Base-by-base conservation (phyloP, 2,113 vertebrate genomes). In the Eulacestoma nigropectus region DNA sequence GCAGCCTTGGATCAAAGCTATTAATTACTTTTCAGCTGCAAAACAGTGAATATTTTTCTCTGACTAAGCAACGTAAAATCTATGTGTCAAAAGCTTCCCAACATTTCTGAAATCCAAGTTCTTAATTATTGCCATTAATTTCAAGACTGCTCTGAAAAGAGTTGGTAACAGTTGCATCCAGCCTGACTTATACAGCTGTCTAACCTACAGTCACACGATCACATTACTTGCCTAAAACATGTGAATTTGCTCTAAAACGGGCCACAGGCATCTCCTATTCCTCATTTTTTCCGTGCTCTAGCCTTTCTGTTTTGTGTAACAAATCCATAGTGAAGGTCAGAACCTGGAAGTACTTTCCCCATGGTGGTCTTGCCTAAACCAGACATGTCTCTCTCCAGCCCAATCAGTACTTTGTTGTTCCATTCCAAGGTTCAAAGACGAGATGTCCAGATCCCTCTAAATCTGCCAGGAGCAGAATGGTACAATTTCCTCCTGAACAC, bases 401-500 rank as follows among this genome's bases (percentile, higher is more conserved):
- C 35, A 46, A 30, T 8, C 14, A 35, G 37, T 32, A 67, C 32
- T 49, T 13, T 8, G 17, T 21, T 47, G 25, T 37, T 74, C 21
- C 15, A 41, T 13, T 65, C n/a, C 39, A 7, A 67, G 20, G 33
- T 18, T 79, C 63, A 68, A 56, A 77, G 49, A 30, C 1, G 7
- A 77, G 35, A 85, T 17, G 42, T 68, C 35, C 35, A 79, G 33
- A 52, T 16, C 33, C 26, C 47, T 84, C 60, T 11, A n/a, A 33
- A 30, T 32, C 13, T 47, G 14, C 37, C 39, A 63, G 1, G 0
- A 35, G 49, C 23, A 18, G 0, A 11, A 44, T 3, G 1, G 17
- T 10, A 32, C 6, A 4, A 68, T 44, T 73, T 57, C 69, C 50
- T 84, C 70, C 62, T 44, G 49, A 81, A 78, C 21, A 29, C 4